Percentiles rank a stretch among this genome's conserved stretches.
These are phyloP conservation scores for Megaleporinus macrocephalus DNA, from an alignment of 2,113 vertebrate species.

Conservation along the genomic window DNA sequence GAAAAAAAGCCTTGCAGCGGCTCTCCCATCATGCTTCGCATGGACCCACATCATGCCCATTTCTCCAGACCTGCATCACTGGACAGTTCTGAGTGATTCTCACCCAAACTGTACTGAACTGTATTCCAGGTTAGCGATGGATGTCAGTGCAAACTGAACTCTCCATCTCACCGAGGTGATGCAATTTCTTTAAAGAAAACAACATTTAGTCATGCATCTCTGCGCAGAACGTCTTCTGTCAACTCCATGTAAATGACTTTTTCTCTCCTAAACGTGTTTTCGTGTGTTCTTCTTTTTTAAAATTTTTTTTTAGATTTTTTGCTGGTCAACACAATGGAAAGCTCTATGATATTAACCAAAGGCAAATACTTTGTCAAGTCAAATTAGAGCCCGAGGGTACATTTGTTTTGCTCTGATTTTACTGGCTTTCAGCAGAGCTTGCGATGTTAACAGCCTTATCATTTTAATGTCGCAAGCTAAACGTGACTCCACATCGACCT, in stretches of 20 bases:
- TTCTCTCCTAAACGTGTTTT: too few relatives aligned
- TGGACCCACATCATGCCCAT: slow-evolving; percentile 70
- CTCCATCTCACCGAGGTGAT: slow-evolving; percentile 56
- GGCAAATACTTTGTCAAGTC: slow-evolving; percentile 42
- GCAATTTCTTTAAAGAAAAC: slow-evolving; percentile 34
- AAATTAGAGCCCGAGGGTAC: slow-evolving; percentile 49
- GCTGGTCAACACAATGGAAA: slow-evolving; percentile 26
- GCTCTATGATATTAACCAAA: slow-evolving; percentile 40
- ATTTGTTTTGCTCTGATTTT: slow-evolving; percentile 29
- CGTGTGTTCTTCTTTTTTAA: too few relatives aligned
- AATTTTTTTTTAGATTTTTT: not conserved
- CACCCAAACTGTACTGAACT: slow-evolving; percentile 57
- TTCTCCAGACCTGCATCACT: slow-evolving; percentile 62
- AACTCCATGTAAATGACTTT: slow-evolving; percentile 36
- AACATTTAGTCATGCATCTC: slow-evolving; percentile 54
- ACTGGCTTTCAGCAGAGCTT: slow-evolving; percentile 19
- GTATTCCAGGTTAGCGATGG: slow-evolving; percentile 43
- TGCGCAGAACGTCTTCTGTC: slow-evolving; percentile 36
- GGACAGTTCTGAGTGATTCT: slow-evolving; percentile 66
- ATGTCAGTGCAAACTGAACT: slow-evolving; percentile 45
- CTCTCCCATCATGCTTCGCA: slow-evolving; percentile 73
- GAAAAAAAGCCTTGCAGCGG: slow-evolving; percentile 58
- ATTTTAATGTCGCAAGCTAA: slow-evolving; percentile 1
- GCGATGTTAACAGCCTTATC: slow-evolving; percentile 32
- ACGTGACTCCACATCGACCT: not conserved